Evolutionary conservation across 1,140 invertebrate species (phyloP), one percentile per base, ranked within the genome.

Genomic region (Drosophila ogumai): DNA sequence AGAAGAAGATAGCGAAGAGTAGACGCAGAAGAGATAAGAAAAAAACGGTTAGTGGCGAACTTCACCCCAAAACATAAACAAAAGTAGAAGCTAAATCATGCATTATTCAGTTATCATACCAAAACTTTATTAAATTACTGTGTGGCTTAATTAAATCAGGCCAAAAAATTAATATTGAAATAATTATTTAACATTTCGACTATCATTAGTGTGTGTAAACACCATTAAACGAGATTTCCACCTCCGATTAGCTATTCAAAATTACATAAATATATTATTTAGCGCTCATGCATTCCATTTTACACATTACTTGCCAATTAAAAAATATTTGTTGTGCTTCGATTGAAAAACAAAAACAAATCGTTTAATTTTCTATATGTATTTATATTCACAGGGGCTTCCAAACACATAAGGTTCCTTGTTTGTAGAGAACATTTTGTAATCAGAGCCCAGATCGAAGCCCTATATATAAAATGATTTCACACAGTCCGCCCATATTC

Each of bases 401-500:
- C 64, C 66, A 58, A 36, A 69, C 77, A 65, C 46, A 72, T 52
- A 82, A 55, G 86, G 82, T 81, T 86, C 82, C 82, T 79, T 87
- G 82, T 82, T 86, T 41, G 31, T 57, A 86, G 64, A 80, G 63
- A 63, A 67, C 81, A 71, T 64, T 55, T 55, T 71, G 31, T 64
- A 80, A 50, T 63, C 58, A 79, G 52, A 55, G 54, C 54, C 12
- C 68, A 58, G 43, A 79, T 78, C 75, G 75, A 78, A 78, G 74
- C 54, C 63, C 47, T 36, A 66, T 66, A 74, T 82, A 85, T 85
- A 92, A 92, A 77, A 92, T 96, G 91, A 94, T 95, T 66, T 95
- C 95, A 19, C 95, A 96, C 90, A 94, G 94, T 93, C 95, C 95
- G 69, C 94, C 95, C 47, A 94, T 95, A 76, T 96, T 95, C 93